Percentiles rank a stretch among this genome's conserved stretches.
phyloP scores from a whole-genome alignment of 2,888 invertebrate genomes.

The Melanostoma scalare region DNA sequence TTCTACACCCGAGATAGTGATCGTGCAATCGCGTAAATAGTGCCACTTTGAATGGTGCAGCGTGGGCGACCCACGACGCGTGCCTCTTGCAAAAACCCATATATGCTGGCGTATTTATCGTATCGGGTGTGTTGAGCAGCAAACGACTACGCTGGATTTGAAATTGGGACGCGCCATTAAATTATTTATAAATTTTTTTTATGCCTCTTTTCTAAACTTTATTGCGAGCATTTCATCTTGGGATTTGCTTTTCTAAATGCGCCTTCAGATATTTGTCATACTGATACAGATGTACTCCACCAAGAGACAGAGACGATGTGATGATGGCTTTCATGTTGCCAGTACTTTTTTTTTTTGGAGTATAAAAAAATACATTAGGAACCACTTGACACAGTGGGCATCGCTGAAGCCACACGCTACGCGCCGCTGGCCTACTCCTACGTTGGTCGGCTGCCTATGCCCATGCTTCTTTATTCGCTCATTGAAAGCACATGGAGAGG shows the following conservation, averaged over 20 bases:
- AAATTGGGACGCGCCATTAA: conserved; percentile 68
- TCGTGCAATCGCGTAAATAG: conserved; percentile 62
- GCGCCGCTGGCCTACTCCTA: not conserved
- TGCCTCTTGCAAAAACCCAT: conserved; percentile 54
- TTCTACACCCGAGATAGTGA: conserved; percentile 42
- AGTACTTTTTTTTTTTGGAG: conserved; percentile 29
- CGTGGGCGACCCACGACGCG: conserved; percentile 63
- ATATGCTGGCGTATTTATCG: conserved; percentile 40
- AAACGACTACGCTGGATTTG: conserved; percentile 19
- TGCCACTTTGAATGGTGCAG: conserved; percentile 40
- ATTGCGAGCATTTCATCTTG: conserved; percentile 47
- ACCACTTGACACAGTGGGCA: conserved; percentile 57
- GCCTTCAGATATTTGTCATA: conserved; percentile 40
- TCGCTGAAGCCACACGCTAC: not conserved
- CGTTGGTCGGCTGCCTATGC: conserved; percentile 12
- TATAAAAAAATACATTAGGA: conserved; percentile 53
- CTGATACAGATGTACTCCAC: not conserved
- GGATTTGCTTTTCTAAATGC: conserved; percentile 55
- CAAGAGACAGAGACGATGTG: conserved; percentile 13
- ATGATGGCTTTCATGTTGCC: conserved; percentile 39
- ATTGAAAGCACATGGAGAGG: conserved; percentile 66
- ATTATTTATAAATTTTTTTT: conserved; percentile 37
- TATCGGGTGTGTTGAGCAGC: conserved; percentile 30
- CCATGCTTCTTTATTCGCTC: conserved; percentile 27
- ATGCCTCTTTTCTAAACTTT: conserved; percentile 13